Evolutionary conservation across 1,140 invertebrate genomes (phyloP).

Genomic region (Cydia strobilella): DNA sequence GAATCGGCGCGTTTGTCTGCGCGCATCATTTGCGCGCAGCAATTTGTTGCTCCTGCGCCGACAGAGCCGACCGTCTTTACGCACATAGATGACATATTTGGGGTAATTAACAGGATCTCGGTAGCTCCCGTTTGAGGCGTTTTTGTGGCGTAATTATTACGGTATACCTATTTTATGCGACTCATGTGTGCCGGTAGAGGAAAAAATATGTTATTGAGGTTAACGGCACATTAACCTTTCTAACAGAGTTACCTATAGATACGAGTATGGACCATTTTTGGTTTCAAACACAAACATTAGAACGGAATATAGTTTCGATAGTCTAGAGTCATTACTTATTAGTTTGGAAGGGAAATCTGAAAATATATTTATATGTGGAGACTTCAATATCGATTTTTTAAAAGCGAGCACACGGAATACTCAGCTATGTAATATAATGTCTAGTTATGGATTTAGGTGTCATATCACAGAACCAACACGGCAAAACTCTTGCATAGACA

Average conservation of each 20-base stretch:
- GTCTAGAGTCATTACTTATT: too few relatives aligned
- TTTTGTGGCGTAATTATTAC: slow-evolving; percentile 8
- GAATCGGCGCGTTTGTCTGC: slow-evolving; percentile 2
- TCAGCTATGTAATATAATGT: too few relatives aligned
- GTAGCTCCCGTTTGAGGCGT: slow-evolving; percentile 3
- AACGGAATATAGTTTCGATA: too few relatives aligned
- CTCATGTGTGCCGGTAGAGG: background rate
- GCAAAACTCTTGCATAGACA: too few relatives aligned
- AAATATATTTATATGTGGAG: too few relatives aligned
- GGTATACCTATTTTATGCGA: background rate
- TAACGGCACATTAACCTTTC: background rate
- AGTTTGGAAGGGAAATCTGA: too few relatives aligned
- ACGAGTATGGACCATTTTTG: background rate
- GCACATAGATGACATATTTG: slow-evolving; percentile 13
- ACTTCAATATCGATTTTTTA: too few relatives aligned
- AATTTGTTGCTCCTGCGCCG: background rate
- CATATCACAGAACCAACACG: too few relatives aligned
- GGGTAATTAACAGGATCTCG: slow-evolving; percentile 17
- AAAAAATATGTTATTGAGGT: background rate
- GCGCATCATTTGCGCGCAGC: slow-evolving; percentile 7
- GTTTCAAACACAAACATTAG: background rate
- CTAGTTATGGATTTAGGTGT: too few relatives aligned
- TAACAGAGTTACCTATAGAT: slow-evolving; percentile 25
- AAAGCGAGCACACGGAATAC: too few relatives aligned
- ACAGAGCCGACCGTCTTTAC: background rate